Evolutionary conservation across 1,140 invertebrate species (phyloP).

Genomic region (Danaus melanippus): DNA sequence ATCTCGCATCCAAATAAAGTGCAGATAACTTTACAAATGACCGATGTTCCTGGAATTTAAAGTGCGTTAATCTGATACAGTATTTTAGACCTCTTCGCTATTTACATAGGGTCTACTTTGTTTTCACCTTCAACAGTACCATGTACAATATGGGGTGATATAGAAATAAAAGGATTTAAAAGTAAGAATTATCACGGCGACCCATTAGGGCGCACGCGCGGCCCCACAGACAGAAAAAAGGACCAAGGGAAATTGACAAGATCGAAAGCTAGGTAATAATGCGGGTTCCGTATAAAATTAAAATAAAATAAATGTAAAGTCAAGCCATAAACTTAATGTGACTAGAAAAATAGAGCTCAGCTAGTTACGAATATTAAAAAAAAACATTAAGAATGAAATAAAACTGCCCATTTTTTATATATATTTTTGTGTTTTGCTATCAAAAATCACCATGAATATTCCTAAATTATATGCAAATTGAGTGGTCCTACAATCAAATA

Average conservation of each 20-base stretch:
- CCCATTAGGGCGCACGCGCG: constrained; percentile 67
- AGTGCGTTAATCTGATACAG: constrained; percentile 20
- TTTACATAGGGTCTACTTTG: constrained; percentile 15
- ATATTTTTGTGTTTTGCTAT: too few species aligned
- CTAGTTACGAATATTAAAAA: too few species aligned
- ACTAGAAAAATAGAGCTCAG: too few species aligned
- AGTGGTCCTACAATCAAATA: too few species aligned
- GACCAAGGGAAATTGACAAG: constrained; percentile 24
- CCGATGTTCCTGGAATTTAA: constrained; percentile 64
- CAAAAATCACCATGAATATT: too few species aligned
- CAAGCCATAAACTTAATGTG: too few species aligned
- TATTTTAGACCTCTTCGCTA: constrained; percentile 15
- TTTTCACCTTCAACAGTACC: constrained; percentile 13
- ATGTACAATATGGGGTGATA: constrained; percentile 44
- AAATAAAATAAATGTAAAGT: too few species aligned
- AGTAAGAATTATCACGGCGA: constrained; percentile 69
- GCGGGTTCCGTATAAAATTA: constrained; percentile 28
- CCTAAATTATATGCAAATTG: too few species aligned
- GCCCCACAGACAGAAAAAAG: constrained; percentile 45
- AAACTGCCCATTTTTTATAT: too few species aligned
- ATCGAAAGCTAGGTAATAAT: neutral
- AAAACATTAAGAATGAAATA: too few species aligned
- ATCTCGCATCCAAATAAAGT: constrained; percentile 65
- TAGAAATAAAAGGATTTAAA: constrained; percentile 61
- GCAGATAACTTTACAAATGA: constrained; percentile 69